Base-by-base conservation (phyloP, 2,797 vertebrate species). In the Chrysolophus pictus region DNA sequence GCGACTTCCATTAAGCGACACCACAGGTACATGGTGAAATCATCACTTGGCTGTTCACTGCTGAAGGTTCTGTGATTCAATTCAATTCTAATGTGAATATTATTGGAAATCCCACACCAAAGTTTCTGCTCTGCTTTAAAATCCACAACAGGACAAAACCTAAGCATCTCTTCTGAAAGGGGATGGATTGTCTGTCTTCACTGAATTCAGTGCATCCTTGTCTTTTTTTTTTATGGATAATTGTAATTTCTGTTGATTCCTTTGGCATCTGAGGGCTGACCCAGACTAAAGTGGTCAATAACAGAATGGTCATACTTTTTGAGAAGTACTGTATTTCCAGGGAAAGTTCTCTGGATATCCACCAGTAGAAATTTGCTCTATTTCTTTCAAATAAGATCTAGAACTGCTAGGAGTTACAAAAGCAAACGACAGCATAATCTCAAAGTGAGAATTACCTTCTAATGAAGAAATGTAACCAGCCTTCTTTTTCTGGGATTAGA, bases 331-430 rank as follows among this genome's bases (percentile, higher is more conserved):
- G 3, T 59, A n/a, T 62, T 51, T 31, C 37, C 31, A 67, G 67
- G 33, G 73, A 91, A 56, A 73, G 9, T 73, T 92, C 71, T 69
- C 71, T 90, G 21, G 73, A 29, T 84, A 62, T 73, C 71, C 21
- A n/a, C 70, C 60, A 58, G 44, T 42, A 76, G 51, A 82, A 77
- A 86, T 79, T 76, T 68, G 70, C 18, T 60, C 35, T 69, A 33
- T 78, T 92, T 81, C 70, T 62, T 91, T 91, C 26, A 37, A 81
- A 51, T 49, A 78, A 91, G 88, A 79, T 55, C 35, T 21, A 82
- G 55, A 71, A 55, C 60, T 68, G 41, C 10, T 65, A 41, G 56
- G 71, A 93, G 29, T 18, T 79, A 33, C 44, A 55, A 46, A 10
- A 84, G 11, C 33, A 84, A 64, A 37, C 37, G 49, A 46, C 11